A percentile compares a stretch with the other conserved stretches of the same genome.
phyloP scores from a whole-genome alignment of 1,140 invertebrate species.

The Heliothis subflexa region DNA sequence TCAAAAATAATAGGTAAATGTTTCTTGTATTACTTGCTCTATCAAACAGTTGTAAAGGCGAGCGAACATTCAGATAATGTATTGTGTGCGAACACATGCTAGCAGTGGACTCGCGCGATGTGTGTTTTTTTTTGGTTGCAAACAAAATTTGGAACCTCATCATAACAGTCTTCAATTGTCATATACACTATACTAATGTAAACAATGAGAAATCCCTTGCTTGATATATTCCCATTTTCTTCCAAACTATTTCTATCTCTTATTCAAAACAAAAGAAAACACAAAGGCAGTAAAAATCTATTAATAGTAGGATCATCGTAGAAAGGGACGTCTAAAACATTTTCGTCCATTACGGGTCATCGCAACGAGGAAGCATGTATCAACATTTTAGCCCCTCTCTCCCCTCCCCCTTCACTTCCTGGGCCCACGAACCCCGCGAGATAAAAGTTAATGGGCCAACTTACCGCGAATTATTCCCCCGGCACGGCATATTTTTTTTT shows the following conservation, averaged over 20 bases:
- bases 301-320: slow-evolving; percentile 8
- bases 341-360: slow-evolving; percentile 43
- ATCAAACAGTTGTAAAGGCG: too few relatives aligned
- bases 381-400: slow-evolving; percentile 43
- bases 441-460: slow-evolving; percentile 78
- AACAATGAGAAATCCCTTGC: too few relatives aligned
- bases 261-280: neutral
- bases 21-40: too few relatives aligned
- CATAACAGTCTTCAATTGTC: too few relatives aligned
- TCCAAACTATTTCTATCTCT: neutral
- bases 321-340: slow-evolving; percentile 11
- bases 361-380: slow-evolving; percentile 38
- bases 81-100: too few relatives aligned
- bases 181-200: too few relatives aligned
- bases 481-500: slow-evolving; percentile 64
- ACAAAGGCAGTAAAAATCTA: neutral
- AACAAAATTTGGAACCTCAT: too few relatives aligned
- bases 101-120: too few relatives aligned
- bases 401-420: slow-evolving; percentile 37
- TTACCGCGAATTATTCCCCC: slow-evolving; percentile 70
- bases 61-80: too few relatives aligned
- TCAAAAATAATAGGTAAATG: too few relatives aligned
- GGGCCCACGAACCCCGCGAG: slow-evolving; percentile 52
- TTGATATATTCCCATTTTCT: neutral
- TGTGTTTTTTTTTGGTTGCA: too few relatives aligned